Evolutionary conservation across 2,888 invertebrate genomes (phyloP).

Genomic region (Ypsolopha scabrella): DNA sequence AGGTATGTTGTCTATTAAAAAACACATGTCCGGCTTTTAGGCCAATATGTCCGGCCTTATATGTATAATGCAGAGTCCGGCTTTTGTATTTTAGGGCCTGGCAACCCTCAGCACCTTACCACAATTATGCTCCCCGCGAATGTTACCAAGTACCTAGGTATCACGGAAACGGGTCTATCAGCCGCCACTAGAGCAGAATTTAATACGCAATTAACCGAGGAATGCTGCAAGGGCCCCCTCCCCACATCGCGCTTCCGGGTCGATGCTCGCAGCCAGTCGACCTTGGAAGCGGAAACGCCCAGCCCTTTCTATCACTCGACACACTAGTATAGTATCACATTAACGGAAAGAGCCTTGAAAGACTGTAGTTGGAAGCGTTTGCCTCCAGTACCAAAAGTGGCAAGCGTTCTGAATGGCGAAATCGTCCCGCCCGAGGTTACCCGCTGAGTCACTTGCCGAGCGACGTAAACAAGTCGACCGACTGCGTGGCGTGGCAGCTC

Average conservation of each 20-base stretch:
- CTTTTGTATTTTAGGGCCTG: too few species aligned
- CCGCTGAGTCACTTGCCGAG: background rate
- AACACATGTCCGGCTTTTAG: too few species aligned
- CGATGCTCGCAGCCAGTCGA: slow-evolving; percentile 31
- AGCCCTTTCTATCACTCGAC: background rate
- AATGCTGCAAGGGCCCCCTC: slow-evolving; percentile 20
- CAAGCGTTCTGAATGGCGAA: background rate
- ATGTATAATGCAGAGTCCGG: too few species aligned
- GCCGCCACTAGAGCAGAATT: slow-evolving; percentile 12
- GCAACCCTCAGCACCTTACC: too few species aligned
- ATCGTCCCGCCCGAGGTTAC: background rate
- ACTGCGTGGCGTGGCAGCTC: background rate
- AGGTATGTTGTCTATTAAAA: too few species aligned
- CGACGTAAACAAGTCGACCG: slow-evolving; percentile 1
- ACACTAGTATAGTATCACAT: background rate
- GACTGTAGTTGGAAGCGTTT: too few species aligned
- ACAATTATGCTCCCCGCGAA: too few species aligned
- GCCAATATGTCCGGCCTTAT: too few species aligned
- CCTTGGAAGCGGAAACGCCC: slow-evolving; percentile 22
- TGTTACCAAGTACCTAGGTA: too few species aligned
- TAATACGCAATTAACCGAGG: slow-evolving; percentile 31
- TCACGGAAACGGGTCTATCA: slow-evolving; percentile 16
- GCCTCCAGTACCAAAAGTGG: background rate
- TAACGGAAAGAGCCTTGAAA: too few species aligned
- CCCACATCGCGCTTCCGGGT: slow-evolving; percentile 35